These are phyloP conservation scores for Dendrolimus kikuchii DNA, from an alignment of 1,140 invertebrate genomes.

Conservation along the genomic window DNA sequence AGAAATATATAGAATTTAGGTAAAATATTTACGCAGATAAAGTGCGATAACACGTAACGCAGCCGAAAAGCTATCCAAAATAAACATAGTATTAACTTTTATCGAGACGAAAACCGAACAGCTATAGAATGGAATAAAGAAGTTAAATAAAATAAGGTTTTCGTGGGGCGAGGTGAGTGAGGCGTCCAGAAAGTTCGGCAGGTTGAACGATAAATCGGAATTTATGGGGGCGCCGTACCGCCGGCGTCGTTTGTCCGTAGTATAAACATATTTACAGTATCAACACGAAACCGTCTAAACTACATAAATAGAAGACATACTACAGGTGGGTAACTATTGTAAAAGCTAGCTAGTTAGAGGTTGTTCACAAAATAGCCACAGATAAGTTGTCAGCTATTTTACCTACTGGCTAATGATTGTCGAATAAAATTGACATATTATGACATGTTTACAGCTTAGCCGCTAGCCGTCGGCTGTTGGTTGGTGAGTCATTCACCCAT, in stretches of 20 bases:
- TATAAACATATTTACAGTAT: no score
- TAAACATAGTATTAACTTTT: constrained; percentile 26
- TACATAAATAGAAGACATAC: no score
- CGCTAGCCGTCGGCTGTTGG: no score
- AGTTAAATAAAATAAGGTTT: constrained; percentile 53
- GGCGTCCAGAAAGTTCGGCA: constrained; percentile 53
- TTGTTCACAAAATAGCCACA: no score
- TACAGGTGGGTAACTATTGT: no score
- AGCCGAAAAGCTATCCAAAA: constrained; percentile 10
- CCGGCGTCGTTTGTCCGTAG: constrained; percentile 5
- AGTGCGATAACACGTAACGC: constrained; percentile 8
- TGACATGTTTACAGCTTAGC: no score
- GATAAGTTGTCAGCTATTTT: no score
- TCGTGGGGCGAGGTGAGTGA: constrained; percentile 36
- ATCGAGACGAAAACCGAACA: constrained; percentile 23
- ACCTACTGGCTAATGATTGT: no score
- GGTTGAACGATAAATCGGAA: constrained; percentile 51
- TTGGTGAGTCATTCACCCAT: no score
- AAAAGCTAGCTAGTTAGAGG: no score
- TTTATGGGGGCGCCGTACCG: constrained; percentile 41
- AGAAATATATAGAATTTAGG: background rate
- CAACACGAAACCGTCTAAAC: no score
- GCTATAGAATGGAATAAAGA: constrained; percentile 32
- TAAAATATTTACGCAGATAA: constrained; percentile 2
- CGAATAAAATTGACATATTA: no score